phyloP scores from a whole-genome alignment of 2,888 invertebrate species.

The Lasioglossum morio region DNA sequence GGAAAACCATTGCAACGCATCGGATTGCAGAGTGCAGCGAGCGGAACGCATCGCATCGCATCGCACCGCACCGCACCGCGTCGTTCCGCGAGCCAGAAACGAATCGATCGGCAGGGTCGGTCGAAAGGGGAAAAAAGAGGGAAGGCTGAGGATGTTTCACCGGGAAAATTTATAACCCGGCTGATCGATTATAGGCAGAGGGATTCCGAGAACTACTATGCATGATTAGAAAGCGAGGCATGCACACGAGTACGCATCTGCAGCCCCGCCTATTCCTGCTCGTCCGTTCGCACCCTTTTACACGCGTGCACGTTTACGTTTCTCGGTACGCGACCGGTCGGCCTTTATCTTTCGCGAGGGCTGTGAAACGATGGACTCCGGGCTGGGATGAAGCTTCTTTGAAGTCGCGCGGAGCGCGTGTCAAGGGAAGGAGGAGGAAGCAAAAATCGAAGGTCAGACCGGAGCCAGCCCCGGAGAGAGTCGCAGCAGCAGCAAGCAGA shows the following conservation, averaged over 20 bases:
- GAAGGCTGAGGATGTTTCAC: conserved; percentile 52
- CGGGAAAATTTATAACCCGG: conserved; percentile 79
- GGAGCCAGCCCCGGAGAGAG: background rate
- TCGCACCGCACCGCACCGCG: background rate
- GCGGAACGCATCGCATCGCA: background rate
- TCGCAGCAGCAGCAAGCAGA: too few relatives aligned
- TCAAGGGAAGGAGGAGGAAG: conserved; percentile 36
- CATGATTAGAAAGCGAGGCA: conserved; percentile 80
- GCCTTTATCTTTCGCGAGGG: conserved; percentile 47
- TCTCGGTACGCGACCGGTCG: conserved; percentile 16
- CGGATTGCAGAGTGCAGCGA: conserved; percentile 1
- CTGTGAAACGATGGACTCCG: conserved; percentile 59
- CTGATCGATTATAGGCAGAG: conserved; percentile 81
- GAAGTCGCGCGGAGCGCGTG: conserved; percentile 38
- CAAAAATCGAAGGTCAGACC: conserved; percentile 24
- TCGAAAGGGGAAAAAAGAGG: conserved; percentile 16
- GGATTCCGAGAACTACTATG: conserved; percentile 82
- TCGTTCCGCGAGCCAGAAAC: conserved; percentile 28
- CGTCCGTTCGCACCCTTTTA: conserved; percentile 67
- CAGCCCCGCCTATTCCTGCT: conserved; percentile 76
- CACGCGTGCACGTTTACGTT: conserved; percentile 40
- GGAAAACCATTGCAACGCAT: conserved; percentile 7
- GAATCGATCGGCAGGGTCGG: conserved; percentile 42
- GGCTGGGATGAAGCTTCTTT: conserved; percentile 45
- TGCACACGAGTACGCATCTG: conserved; percentile 74